These are phyloP conservation scores for Nomada fabriciana DNA, from an alignment of 2,888 invertebrate genomes.

Conservation along the genomic window DNA sequence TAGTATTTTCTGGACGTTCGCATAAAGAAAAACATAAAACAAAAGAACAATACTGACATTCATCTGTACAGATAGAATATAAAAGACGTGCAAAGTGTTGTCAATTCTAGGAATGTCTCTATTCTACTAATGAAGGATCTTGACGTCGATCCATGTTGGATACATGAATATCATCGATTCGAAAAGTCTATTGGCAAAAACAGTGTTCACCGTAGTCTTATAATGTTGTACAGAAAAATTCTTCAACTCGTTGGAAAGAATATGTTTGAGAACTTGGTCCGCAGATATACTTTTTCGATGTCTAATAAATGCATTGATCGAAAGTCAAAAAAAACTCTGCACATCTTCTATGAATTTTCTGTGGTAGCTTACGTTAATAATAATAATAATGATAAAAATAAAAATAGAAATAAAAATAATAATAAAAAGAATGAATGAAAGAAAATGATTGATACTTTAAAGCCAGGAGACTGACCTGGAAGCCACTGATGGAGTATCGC, in stretches of 20 bases:
- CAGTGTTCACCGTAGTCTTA: not conserved
- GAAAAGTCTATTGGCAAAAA: not conserved
- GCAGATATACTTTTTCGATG: not conserved
- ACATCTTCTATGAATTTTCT: slow-evolving; percentile 55
- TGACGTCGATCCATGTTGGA: no score
- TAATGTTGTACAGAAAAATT: not conserved
- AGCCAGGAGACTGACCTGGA: slow-evolving; percentile 88
- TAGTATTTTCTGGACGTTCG: slow-evolving; percentile 44
- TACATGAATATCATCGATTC: not conserved
- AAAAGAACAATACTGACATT: slow-evolving; percentile 79
- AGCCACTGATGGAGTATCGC: slow-evolving; percentile 91
- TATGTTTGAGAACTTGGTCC: slow-evolving; percentile 33
- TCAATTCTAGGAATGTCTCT: slow-evolving; percentile 59
- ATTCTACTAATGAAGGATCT: slow-evolving; percentile 10
- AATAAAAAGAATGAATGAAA: slow-evolving; percentile 27
- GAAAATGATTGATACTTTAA: slow-evolving; percentile 66
- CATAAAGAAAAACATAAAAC: slow-evolving; percentile 44
- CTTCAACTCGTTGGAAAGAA: not conserved
- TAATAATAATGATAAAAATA: not conserved
- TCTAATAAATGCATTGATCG: slow-evolving; percentile 37
- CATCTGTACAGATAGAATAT: slow-evolving; percentile 72
- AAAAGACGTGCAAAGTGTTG: slow-evolving; percentile 74
- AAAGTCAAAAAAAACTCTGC: slow-evolving; percentile 52
- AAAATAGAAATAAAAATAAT: no score
- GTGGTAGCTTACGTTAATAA: slow-evolving; percentile 48